Conservation (phyloP, 2,888 invertebrate genomes). For the Chymomyza amoena region DNA sequence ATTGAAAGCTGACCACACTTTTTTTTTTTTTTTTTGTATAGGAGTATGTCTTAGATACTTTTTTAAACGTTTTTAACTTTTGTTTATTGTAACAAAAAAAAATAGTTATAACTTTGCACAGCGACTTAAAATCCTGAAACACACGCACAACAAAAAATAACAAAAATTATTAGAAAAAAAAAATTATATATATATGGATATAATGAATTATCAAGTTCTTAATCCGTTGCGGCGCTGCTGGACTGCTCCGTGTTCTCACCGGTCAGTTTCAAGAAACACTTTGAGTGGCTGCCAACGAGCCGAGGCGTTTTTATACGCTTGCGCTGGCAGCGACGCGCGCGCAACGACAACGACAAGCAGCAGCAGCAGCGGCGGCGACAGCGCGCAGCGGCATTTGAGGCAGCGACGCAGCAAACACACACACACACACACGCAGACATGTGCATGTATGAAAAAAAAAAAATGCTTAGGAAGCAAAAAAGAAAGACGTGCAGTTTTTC, state of each 20-base stretch:
- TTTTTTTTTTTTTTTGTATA: not conserved
- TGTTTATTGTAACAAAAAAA: not conserved
- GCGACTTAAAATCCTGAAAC: slow-evolving; percentile 13
- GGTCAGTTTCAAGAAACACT: slow-evolving; percentile 73
- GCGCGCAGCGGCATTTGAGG: slow-evolving; percentile 13
- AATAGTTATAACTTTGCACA: not conserved
- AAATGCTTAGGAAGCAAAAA: not conserved
- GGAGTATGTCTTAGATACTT: not conserved
- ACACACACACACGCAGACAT: slow-evolving; percentile 1
- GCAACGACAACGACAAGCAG: slow-evolving; percentile 15
- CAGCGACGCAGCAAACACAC: not conserved
- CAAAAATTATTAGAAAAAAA: slow-evolving; percentile 17
- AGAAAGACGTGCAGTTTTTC: not conserved
- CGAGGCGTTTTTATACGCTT: slow-evolving; percentile 41
- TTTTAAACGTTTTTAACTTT: slow-evolving; percentile 10
- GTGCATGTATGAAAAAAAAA: too few species aligned
- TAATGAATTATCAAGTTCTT: slow-evolving; percentile 27
- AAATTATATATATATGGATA: not conserved
- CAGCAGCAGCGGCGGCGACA: slow-evolving; percentile 2
- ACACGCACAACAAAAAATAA: slow-evolving; percentile 35
- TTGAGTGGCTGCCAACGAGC: slow-evolving; percentile 69
- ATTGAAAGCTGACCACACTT: not conserved
- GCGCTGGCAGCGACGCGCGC: slow-evolving; percentile 13
- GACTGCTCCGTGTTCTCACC: slow-evolving; percentile 37
- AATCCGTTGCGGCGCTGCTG: slow-evolving; percentile 24